Evolutionary conservation across 2,888 invertebrate species (phyloP), one percentile per base, ranked within the genome.

Genomic region (Troglohyphantes excavatus): DNA sequence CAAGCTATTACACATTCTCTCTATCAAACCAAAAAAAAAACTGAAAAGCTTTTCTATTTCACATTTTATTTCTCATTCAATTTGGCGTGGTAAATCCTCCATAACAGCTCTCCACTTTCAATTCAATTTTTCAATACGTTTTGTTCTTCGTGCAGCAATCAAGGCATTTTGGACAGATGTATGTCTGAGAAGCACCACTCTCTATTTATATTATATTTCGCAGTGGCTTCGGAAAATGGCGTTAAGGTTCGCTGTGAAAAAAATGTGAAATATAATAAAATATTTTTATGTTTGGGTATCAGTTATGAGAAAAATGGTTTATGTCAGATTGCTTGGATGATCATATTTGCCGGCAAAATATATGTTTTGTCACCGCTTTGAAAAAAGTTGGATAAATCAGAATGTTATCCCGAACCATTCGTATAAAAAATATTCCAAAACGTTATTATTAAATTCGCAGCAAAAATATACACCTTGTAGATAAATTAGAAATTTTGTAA

Each of bases 101-200:
- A 79, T 79, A 79, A 79, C 29, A 53, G 63, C 17, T 26, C 53
- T 68, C 27, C 27, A 19, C 46, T 53, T 23, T 13, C 65, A 23
- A 65, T 68, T 43, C 67, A 68, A 68, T 68, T 67, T 79, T 79
- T 79, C 67, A 79, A 67, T 68, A 67, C 53, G 67, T 53, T 68
- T 79, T 68, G 43, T 39, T 73, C 46, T 5, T 53, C 19, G n/a
- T 78, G 63, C 46, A 68, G 19, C 67, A 68, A 79, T 68, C 67
- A 67, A 68, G 79, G 21, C 53, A 68, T 53, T 46, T 79, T 53
- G n/a, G 43, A n/a, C 63, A 43, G 43, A 63, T 78, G 39, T 23
- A 53, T 46, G 79, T 53, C 23, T 26, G 43, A 19, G 39, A 9
- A 23, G 39, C 17, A n/a, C 21, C 46, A 11, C 5, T 23, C 17